phyloP scores from a whole-genome alignment of 2,797 vertebrate species.

The Phrynocephalus vlangalii region DNA sequence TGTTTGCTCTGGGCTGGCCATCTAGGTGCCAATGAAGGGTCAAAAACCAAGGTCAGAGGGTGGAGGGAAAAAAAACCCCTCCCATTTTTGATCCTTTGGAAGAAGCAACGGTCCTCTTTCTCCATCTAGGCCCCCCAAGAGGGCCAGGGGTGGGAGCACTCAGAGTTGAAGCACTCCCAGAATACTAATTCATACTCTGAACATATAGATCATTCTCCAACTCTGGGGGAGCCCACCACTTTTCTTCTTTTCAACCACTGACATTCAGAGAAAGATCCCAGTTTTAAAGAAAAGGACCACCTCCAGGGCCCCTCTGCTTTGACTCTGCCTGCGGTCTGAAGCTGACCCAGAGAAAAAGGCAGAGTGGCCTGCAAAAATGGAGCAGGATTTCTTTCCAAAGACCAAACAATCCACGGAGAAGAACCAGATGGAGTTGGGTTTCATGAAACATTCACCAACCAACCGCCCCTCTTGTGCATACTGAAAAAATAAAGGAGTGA shows the following conservation, averaged over 20 bases:
- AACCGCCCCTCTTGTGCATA: background rate
- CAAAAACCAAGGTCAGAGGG: constrained; percentile 77
- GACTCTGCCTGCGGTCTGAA: no score
- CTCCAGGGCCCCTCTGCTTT: background rate
- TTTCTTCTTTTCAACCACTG: no score
- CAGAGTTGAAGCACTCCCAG: background rate
- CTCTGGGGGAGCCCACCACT: background rate
- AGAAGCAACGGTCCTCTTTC: background rate
- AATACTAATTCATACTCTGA: no score
- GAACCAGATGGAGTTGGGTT: background rate
- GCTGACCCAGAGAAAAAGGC: background rate
- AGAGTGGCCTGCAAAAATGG: background rate
- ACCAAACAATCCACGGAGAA: background rate
- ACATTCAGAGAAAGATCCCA: background rate
- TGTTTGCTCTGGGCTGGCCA: constrained; percentile 88
- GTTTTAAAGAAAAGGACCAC: background rate
- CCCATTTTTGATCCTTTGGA: background rate
- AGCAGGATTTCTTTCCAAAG: constrained; percentile 2
- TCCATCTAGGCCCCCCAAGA: background rate
- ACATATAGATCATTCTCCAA: no score
- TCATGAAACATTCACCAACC: background rate
- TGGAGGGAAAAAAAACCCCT: background rate
- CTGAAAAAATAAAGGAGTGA: background rate
- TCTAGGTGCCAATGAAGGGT: constrained; percentile 91
- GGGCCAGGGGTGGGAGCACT: background rate